phyloP scores from a whole-genome alignment of 2,888 invertebrate genomes.

The Amphipyra tragopoginis region DNA sequence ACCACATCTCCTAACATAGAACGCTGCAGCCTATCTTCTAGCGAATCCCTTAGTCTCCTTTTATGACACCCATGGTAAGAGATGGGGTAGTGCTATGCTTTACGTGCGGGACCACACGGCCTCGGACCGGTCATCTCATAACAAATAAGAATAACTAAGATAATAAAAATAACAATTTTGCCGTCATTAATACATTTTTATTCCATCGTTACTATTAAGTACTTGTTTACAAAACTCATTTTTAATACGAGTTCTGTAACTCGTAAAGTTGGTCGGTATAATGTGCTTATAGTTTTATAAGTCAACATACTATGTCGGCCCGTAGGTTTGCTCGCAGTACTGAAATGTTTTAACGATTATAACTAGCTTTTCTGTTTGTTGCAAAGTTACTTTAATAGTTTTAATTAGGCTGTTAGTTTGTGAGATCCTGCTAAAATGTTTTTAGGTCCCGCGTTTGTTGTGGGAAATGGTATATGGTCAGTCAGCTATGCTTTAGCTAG shows the following conservation, averaged over 20 bases:
- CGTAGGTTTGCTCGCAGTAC: neutral
- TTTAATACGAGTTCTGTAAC: slow-evolving; percentile 41
- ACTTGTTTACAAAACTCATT: slow-evolving; percentile 16
- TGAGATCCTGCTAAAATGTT: neutral
- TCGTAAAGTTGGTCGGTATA: slow-evolving; percentile 23
- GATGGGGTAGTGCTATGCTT: too few species aligned
- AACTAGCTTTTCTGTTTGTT: neutral
- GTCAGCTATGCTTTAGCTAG: too few species aligned
- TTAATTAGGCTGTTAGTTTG: slow-evolving; percentile 4
- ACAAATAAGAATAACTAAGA: too few species aligned
- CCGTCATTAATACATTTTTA: slow-evolving; percentile 8
- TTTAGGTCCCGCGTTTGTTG: neutral
- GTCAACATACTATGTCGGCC: neutral
- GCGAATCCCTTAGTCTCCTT: too few species aligned
- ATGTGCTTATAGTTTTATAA: slow-evolving; percentile 14
- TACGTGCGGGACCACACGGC: too few species aligned
- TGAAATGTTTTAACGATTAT: slow-evolving; percentile 10
- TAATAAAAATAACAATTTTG: slow-evolving; percentile 1
- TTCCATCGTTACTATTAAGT: neutral
- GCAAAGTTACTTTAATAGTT: neutral
- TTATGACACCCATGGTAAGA: too few species aligned
- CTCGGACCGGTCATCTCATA: too few species aligned
- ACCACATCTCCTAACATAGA: too few species aligned
- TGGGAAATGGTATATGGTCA: too few species aligned
- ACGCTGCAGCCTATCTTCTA: too few species aligned